phyloP scores from a whole-genome alignment of 1,140 invertebrate species.

The Drosophila ercepeae region DNA sequence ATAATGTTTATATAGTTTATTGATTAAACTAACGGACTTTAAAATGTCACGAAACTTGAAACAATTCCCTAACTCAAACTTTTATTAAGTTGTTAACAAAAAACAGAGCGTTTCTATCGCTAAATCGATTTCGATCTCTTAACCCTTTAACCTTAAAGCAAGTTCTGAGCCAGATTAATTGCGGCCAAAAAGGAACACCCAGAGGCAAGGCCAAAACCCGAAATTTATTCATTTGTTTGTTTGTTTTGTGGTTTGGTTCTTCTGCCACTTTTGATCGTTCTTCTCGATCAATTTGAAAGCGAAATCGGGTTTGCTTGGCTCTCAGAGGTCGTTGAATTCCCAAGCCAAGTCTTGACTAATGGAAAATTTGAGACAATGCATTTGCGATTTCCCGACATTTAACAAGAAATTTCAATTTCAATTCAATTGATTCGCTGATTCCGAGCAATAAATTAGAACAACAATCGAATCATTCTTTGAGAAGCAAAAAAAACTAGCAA shows the following conservation, averaged over 20 bases:
- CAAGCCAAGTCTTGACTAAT: conserved; percentile 17
- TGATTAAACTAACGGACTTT: conserved; percentile 16
- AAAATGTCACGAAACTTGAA: too few species aligned
- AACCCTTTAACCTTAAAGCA: not conserved
- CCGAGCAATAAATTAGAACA: conserved; percentile 27
- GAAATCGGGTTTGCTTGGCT: conserved; percentile 18
- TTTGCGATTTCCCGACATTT: not conserved
- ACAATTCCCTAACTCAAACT: too few species aligned
- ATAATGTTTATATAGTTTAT: too few species aligned
- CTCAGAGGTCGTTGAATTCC: not conserved
- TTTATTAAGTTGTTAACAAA: not conserved
- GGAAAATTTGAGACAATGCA: not conserved
- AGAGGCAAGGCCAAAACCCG: conserved; percentile 21
- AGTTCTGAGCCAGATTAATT: conserved; percentile 13
- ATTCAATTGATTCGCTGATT: conserved; percentile 26
- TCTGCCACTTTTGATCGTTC: not conserved
- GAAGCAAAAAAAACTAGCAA: conserved; percentile 14
- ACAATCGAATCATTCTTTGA: conserved; percentile 5
- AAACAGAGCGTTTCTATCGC: not conserved
- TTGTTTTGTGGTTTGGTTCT: too few species aligned
- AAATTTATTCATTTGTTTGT: not conserved
- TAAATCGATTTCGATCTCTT: not conserved
- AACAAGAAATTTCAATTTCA: conserved; percentile 7
- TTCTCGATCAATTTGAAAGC: conserved; percentile 9
- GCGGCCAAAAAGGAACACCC: not conserved